These are phyloP conservation scores for Rhysida immarginata DNA, from an alignment of 1,140 invertebrate species.

Conservation along the genomic window DNA sequence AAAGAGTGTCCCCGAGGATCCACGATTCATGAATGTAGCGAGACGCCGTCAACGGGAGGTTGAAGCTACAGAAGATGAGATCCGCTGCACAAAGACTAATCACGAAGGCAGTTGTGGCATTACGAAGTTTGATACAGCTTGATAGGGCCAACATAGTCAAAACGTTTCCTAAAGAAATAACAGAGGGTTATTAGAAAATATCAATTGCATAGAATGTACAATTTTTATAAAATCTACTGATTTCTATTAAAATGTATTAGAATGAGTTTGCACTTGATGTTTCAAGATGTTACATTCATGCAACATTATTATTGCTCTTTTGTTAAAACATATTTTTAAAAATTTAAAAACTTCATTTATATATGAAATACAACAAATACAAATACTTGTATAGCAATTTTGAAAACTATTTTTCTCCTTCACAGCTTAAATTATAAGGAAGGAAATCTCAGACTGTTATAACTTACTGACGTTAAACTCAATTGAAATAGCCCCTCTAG, in stretches of 20 bases:
- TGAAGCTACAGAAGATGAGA: conserved; percentile 65
- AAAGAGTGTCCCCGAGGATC: conserved; percentile 60
- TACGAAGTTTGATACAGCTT: conserved; percentile 53
- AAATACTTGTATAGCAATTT: too few relatives aligned
- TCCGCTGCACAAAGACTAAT: conserved; percentile 70
- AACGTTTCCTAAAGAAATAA: conserved; percentile 50
- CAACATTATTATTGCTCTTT: background rate
- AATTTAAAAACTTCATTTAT: background rate
- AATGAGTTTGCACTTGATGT: too few relatives aligned
- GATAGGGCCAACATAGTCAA: conserved; percentile 59
- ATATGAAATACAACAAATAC: too few relatives aligned
- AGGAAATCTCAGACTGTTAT: too few relatives aligned
- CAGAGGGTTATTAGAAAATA: conserved; percentile 1
- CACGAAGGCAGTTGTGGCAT: conserved; percentile 71
- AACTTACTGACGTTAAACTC: too few relatives aligned
- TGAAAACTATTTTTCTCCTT: too few relatives aligned
- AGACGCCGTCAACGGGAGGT: conserved; percentile 65
- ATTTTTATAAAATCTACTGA: background rate
- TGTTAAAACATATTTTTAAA: background rate
- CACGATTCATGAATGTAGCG: conserved; percentile 64
- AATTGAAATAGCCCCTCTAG: too few relatives aligned
- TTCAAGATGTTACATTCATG: background rate
- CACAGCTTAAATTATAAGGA: too few relatives aligned
- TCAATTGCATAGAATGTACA: background rate
- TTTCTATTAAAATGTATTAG: too few relatives aligned